phyloP scores from a whole-genome alignment of 2,888 invertebrate genomes.

The Scaptomyza parva region DNA sequence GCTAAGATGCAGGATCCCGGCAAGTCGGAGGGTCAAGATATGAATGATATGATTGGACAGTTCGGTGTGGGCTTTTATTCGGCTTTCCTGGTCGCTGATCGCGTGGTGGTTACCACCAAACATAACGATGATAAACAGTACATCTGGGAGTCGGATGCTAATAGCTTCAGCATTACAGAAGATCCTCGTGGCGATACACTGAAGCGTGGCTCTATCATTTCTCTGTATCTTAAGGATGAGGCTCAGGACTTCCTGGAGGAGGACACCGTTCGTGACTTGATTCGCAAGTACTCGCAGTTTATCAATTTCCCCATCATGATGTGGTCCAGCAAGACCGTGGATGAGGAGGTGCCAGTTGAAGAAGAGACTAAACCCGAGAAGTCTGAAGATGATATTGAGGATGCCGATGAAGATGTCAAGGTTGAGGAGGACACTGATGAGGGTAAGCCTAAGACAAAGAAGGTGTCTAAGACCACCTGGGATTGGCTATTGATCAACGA shows the following conservation, averaged over 20 bases:
- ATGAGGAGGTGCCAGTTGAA: constrained; percentile 89
- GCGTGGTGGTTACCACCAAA: constrained; percentile 97
- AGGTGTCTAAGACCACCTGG: constrained; percentile 97
- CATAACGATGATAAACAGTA: constrained; percentile 97
- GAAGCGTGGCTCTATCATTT: constrained; percentile 94
- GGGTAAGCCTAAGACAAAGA: constrained; percentile 93
- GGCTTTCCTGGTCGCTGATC: constrained; percentile 98
- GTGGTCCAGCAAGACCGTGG: constrained; percentile 92
- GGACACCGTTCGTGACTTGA: constrained; percentile 94
- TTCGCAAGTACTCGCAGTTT: constrained; percentile 99
- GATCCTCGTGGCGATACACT: constrained; percentile 98
- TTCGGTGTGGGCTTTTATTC: constrained; percentile 99
- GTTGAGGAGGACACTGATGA: constrained; percentile 88
- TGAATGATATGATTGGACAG: constrained; percentile 99
- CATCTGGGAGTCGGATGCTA: constrained; percentile 99
- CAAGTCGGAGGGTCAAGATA: constrained; percentile 87
- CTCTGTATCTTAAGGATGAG: constrained; percentile 97
- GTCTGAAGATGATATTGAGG: constrained; percentile 86
- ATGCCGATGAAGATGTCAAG: constrained; percentile 84
- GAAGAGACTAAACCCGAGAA: constrained; percentile 86
- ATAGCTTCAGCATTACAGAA: constrained; percentile 93
- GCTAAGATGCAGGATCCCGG: constrained; percentile 92
- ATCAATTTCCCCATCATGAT: constrained; percentile 99
- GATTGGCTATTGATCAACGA: constrained; percentile 99
- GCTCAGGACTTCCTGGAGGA: constrained; percentile 97